phyloP scores from a whole-genome alignment of 1,140 invertebrate genomes.

The Drosophila erecta region DNA sequence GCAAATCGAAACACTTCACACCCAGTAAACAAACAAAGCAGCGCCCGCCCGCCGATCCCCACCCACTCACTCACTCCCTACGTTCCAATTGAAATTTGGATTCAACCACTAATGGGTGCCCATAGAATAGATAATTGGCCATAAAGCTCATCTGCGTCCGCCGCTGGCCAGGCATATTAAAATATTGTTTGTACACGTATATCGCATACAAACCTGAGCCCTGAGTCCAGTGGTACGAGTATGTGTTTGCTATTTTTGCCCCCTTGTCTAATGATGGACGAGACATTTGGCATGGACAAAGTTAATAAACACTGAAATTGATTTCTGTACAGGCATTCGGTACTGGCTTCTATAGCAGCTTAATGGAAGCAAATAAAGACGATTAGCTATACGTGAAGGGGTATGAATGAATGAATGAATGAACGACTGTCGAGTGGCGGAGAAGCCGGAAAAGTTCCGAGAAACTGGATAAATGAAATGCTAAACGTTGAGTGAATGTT shows the following conservation, averaged over 20 bases:
- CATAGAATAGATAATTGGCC: conserved; percentile 81
- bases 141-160: conserved; percentile 73
- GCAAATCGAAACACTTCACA: conserved; percentile 63
- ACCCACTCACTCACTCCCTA: not conserved
- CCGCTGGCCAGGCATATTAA: conserved; percentile 74
- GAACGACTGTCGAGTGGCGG: not conserved
- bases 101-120: conserved; percentile 66
- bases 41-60: not conserved
- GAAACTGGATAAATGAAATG: conserved; percentile 19
- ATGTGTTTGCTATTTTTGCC: conserved; percentile 51
- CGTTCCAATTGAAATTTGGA: conserved; percentile 60
- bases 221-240: not conserved
- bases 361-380: conserved; percentile 80
- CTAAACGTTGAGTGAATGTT: conserved; percentile 12
- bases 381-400: conserved; percentile 15
- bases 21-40: conserved; percentile 46
- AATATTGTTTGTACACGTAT: conserved; percentile 50
- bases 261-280: conserved; percentile 63
- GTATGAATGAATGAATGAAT: conserved; percentile 26
- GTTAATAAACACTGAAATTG: conserved; percentile 67
- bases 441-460: conserved; percentile 37
- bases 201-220: conserved; percentile 6
- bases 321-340: conserved; percentile 66
- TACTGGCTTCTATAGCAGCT: conserved; percentile 62
- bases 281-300: conserved; percentile 51